These are phyloP conservation scores for Carterocephalus palaemon DNA, from an alignment of 2,888 invertebrate species.

Conservation along the genomic window DNA sequence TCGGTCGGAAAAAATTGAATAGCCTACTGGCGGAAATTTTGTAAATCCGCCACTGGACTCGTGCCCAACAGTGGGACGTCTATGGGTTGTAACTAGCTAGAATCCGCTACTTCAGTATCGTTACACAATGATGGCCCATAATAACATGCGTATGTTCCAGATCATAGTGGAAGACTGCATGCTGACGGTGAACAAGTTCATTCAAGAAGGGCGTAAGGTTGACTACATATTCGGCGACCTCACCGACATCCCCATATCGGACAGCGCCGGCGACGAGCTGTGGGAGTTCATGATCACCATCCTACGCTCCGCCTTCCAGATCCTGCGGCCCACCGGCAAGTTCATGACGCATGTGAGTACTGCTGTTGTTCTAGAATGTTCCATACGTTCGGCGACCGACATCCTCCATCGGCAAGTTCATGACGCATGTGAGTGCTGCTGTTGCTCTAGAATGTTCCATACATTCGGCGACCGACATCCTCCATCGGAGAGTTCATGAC, in stretches of 20 bases:
- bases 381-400: constrained; percentile 87
- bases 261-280: constrained; percentile 87
- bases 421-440: constrained; percentile 86
- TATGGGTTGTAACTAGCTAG: too few relatives aligned
- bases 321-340: constrained; percentile 89
- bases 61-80: too few relatives aligned
- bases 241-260: constrained; percentile 94
- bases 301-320: constrained; percentile 87
- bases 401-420: constrained; percentile 91
- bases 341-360: constrained; percentile 91
- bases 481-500: constrained; percentile 94
- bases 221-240: constrained; percentile 96
- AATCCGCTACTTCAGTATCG: too few relatives aligned
- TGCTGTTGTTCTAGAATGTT: not conserved
- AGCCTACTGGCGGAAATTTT: too few relatives aligned
- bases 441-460: constrained; percentile 63
- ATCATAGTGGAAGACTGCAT: constrained; percentile 95
- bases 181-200: constrained; percentile 87
- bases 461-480: constrained; percentile 87
- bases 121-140: too few relatives aligned
- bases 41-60: too few relatives aligned
- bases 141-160: too few relatives aligned
- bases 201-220: constrained; percentile 88
- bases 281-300: constrained; percentile 94
- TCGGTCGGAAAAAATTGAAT: too few relatives aligned